These are phyloP conservation scores for Mylabris sibirica DNA, from an alignment of 2,888 invertebrate species.

Conservation along the genomic window DNA sequence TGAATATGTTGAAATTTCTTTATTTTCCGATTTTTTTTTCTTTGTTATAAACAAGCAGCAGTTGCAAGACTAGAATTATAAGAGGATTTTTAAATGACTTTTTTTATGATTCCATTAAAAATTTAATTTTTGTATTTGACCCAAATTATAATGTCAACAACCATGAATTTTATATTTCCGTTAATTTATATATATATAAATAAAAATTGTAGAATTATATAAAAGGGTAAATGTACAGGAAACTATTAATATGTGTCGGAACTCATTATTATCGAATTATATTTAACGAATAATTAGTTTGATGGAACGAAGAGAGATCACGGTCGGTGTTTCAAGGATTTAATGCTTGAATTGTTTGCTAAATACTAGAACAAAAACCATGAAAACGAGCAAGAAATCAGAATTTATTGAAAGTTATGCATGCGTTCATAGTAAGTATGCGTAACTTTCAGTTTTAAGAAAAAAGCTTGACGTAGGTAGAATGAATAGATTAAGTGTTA, in stretches of 20 bases:
- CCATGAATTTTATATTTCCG: conserved; percentile 2
- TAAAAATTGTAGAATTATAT: background rate
- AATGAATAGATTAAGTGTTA: too few species aligned
- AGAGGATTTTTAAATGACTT: background rate
- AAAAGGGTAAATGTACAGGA: background rate
- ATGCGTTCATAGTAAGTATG: too few species aligned
- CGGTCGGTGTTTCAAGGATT: background rate
- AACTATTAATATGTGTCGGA: background rate
- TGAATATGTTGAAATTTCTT: background rate
- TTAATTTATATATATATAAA: background rate
- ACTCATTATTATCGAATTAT: background rate
- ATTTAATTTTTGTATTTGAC: background rate
- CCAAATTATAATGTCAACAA: background rate
- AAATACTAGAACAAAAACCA: background rate
- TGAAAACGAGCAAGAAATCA: background rate
- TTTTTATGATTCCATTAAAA: background rate
- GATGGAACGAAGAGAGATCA: background rate
- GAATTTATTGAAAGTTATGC: too few species aligned
- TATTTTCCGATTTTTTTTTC: background rate
- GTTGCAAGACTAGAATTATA: background rate
- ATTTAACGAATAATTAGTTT: background rate
- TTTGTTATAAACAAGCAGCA: background rate
- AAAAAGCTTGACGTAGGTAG: too few species aligned
- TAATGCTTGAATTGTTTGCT: background rate
- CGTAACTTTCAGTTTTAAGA: too few species aligned